Base-by-base conservation (phyloP, 2,888 invertebrate species). In the Carterocephalus palaemon region DNA sequence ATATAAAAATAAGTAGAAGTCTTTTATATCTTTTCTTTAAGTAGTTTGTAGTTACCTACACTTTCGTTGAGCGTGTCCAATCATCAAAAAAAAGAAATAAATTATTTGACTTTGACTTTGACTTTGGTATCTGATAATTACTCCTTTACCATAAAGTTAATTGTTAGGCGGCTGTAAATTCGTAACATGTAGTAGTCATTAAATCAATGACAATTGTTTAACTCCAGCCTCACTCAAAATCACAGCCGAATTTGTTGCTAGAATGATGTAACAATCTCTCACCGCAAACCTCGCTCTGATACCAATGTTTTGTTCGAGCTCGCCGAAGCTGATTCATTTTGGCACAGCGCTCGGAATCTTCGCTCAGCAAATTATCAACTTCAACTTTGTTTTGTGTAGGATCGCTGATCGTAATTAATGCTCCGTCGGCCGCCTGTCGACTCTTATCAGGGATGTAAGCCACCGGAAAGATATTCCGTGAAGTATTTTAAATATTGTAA, bases 341-440 rank as follows among this genome's bases (percentile, higher is more conserved):
- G 29, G 20, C 12, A 20, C 5, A 6, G 19, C 10, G 8, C 12
- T 20, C 4, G 10, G 5, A 32, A 20, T 32, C 32, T 32, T 20
- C 32, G 32, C 20, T 19, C 32, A 10, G 19, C 32, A 32, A n/a
- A 19, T 32, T 32, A 19, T 10, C 19, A 32, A 19, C 32, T 32
- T 32, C 19, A 19, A 32, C 32, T 38, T 24, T 38, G 26, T 38
- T 38, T 26, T 38, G 26, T 38, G 4, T 17, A 28, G 26, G 26
- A 28, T 38, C 37, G 9, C 26, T 38, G 19, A 28, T 19, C 12
- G 28, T 38, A 38, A 38, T 38, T 26, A 38, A 28, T 38, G 37
- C 28, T 24, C 28, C 36, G 17, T 23, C 40, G 23, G 22, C n/a
- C 32, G 32, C 37, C 23, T 40, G 23, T 32, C 22, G 10, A 32